Evolutionary conservation across 2,797 vertebrate species (phyloP).

Genomic region (Eremophila alpestris): DNA sequence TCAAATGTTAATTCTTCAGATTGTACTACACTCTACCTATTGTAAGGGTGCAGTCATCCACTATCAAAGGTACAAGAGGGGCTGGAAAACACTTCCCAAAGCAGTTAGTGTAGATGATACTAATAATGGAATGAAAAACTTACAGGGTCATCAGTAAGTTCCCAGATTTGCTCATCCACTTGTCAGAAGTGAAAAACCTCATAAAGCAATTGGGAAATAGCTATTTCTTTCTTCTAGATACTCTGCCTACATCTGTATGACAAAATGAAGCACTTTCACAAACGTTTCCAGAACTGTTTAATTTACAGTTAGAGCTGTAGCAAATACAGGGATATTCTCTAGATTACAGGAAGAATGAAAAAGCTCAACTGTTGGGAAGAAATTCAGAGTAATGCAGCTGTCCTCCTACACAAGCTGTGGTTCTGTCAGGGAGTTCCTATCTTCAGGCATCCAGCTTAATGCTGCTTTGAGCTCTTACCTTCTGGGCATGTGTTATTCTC

Average conservation of each 20-base stretch:
- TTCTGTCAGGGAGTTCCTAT: not conserved
- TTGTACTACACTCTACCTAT: not conserved
- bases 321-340: not conserved
- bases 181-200: not conserved
- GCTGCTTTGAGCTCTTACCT: not conserved
- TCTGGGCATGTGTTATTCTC: not conserved
- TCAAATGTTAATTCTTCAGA: not conserved
- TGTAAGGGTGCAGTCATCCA: not conserved
- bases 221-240: not conserved
- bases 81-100: not conserved
- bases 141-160: not conserved
- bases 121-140: not conserved
- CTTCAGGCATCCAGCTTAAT: not conserved
- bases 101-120: not conserved
- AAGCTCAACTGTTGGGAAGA: not conserved
- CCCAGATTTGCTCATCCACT: not conserved
- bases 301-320: not conserved
- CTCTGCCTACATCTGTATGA: not conserved
- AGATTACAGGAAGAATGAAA: not conserved
- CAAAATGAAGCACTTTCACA: not conserved
- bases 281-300: not conserved
- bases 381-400: not conserved
- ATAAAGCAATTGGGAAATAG: not conserved
- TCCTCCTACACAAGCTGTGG: not conserved
- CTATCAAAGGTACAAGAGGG: not conserved